Evolutionary conservation across 64 coral and sea anemone genomes (phyloP).

Genomic region (Dendrophyllia cribrosa): DNA sequence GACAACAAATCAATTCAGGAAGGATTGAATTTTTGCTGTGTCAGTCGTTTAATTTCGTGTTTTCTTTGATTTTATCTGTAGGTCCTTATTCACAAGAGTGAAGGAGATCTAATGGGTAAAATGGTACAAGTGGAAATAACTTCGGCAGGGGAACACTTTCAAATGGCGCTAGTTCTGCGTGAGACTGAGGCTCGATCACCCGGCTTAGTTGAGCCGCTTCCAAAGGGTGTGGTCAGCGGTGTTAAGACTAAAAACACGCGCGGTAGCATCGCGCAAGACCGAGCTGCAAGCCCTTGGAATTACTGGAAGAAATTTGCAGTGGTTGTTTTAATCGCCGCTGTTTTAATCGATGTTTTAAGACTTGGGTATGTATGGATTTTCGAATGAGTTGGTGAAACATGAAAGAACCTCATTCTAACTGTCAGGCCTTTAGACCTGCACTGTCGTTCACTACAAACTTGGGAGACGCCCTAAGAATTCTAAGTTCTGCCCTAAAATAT

Average conservation of each 20-base stretch:
- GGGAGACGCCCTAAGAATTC: too few species aligned
- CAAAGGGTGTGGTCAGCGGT: conserved; percentile 96
- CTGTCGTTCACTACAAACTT: too few species aligned
- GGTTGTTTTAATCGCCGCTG: conserved; percentile 76
- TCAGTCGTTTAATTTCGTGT: neutral
- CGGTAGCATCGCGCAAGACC: neutral
- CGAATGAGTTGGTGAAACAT: neutral
- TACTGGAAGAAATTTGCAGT: conserved; percentile 73
- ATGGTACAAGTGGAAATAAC: conserved; percentile 91
- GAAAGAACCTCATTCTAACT: too few species aligned
- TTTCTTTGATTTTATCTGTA: conserved; percentile 17
- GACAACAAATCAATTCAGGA: too few species aligned
- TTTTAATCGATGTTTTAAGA: conserved; percentile 68
- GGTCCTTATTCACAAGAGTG: conserved; percentile 95
- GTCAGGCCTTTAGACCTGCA: too few species aligned
- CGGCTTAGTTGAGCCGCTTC: conserved; percentile 83
- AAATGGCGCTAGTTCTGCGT: conserved; percentile 73
- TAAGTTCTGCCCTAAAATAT: too few species aligned
- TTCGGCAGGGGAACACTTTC: conserved; percentile 88
- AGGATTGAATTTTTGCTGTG: too few species aligned
- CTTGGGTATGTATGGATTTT: conserved; percentile 50
- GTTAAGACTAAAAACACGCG: conserved; percentile 11
- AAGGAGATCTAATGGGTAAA: conserved; percentile 98
- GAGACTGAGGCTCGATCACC: conserved; percentile 74
- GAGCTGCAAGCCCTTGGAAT: neutral